Conservation (phyloP, 2,797 vertebrate genomes). For the Smutsia gigantea region DNA sequence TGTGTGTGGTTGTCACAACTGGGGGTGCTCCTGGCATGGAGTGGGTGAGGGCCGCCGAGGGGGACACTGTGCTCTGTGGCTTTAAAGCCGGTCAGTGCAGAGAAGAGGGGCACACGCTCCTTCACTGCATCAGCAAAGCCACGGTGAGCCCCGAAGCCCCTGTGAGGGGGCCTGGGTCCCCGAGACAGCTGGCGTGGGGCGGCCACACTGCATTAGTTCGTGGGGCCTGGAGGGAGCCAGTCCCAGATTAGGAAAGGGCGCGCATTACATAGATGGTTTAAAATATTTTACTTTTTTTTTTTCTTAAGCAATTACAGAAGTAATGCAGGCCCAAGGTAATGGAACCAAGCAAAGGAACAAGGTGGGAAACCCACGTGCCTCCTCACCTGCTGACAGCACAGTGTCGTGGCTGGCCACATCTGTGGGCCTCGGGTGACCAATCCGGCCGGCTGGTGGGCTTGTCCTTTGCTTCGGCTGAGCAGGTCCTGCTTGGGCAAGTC, state of each 20-base stretch:
- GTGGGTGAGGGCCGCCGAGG: neutral
- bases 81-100: neutral
- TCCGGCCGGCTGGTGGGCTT: neutral
- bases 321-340: neutral
- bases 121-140: neutral
- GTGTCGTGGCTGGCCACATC: accelerated
- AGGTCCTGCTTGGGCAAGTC: neutral
- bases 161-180: neutral
- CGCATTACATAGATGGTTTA: neutral
- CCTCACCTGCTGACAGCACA: neutral
- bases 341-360: neutral
- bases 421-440: accelerated
- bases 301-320: neutral
- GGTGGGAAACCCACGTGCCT: accelerated
- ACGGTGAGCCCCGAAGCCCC: neutral
- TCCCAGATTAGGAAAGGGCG: neutral
- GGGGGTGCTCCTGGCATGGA: neutral
- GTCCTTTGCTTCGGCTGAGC: neutral
- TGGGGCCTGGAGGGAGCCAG: neutral
- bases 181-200: neutral
- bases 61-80: neutral
- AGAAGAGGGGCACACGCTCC: neutral
- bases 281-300: neutral
- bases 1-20: neutral
- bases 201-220: neutral